A percentile compares a stretch with the other conserved stretches of the same genome.
Evolutionary conservation across 2,797 vertebrate genomes (phyloP).

Genomic region (Pangasius mekongensis): DNA sequence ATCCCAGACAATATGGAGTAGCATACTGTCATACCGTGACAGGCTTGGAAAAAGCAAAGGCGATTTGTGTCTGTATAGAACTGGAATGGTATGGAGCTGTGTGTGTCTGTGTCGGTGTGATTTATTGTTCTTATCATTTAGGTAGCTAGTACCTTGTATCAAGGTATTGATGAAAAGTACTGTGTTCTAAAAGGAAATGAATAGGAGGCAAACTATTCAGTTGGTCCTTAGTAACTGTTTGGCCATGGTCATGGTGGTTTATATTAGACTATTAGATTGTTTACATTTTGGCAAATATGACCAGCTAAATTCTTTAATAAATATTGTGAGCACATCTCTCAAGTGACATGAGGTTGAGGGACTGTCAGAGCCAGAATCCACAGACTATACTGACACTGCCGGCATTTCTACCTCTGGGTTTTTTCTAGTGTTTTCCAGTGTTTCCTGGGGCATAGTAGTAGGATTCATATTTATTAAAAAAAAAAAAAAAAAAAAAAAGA

Average conservation of each 20-base stretch:
- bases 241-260: neutral
- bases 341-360: neutral
- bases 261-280: neutral
- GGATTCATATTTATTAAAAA: neutral
- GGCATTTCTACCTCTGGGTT: neutral
- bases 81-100: neutral
- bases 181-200: neutral
- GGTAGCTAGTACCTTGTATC: neutral
- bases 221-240: neutral
- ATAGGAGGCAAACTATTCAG: neutral
- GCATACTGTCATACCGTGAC: slow-evolving; percentile 5
- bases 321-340: neutral
- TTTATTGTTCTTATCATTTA: neutral
- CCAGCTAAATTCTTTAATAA: neutral
- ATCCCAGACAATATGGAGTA: slow-evolving; percentile 9
- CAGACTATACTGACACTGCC: neutral
- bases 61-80: slow-evolving; percentile 3
- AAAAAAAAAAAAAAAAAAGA: neutral
- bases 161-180: neutral
- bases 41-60: neutral
- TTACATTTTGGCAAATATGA: neutral
- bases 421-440: neutral
- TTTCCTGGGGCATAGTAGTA: neutral
- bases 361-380: neutral
- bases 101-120: neutral